phyloP scores from a whole-genome alignment of 2,113 vertebrate genomes.

The Oryzias javanicus region DNA sequence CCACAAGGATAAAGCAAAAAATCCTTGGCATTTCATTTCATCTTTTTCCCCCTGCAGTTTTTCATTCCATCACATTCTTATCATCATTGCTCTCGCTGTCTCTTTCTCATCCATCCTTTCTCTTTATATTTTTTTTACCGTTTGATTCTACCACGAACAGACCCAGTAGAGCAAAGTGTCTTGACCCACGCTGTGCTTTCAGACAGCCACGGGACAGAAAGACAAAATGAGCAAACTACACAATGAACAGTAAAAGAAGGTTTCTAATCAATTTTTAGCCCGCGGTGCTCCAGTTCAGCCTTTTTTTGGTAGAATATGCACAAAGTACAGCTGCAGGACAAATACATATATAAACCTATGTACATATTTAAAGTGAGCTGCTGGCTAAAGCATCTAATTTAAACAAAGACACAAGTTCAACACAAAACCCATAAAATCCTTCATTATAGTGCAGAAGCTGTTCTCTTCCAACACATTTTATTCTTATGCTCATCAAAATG shows the following conservation, averaged over 20 bases:
- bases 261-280: no score
- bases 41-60: slow-evolving; percentile 17
- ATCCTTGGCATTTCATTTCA: slow-evolving; percentile 21
- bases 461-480: no score
- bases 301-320: no score
- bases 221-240: no score
- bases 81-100: neutral
- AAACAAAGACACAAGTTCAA: neutral
- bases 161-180: no score
- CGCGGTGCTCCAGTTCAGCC: no score
- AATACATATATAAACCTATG: slow-evolving; percentile 6
- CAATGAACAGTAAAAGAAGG: no score
- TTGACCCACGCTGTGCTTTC: no score
- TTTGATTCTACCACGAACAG: neutral
- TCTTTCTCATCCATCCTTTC: neutral
- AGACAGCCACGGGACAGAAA: no score
- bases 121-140: neutral
- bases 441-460: no score
- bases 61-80: slow-evolving; percentile 10
- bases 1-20: slow-evolving; percentile 18
- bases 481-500: no score
- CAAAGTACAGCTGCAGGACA: slow-evolving; percentile 3
- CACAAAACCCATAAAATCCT: no score
- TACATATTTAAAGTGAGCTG: neutral
- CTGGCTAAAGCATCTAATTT: neutral